Evolutionary conservation across 2,113 vertebrate genomes (phyloP), one percentile per base, ranked within the genome.

Genomic region (Meriones unguiculatus): DNA sequence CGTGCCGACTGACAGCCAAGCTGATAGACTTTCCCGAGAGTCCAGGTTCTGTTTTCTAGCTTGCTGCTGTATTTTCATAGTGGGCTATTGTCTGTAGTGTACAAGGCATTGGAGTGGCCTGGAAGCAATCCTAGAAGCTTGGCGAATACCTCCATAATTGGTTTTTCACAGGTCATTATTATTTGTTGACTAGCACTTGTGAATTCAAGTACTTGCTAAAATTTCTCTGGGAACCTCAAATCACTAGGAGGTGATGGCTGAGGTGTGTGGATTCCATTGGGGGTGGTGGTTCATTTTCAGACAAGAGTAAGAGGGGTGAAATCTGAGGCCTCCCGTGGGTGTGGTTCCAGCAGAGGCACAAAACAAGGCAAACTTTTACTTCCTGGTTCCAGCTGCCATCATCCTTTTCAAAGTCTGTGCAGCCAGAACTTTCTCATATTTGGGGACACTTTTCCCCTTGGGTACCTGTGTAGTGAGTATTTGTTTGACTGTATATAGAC

Each of bases 291-390:
- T 46, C 80, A 24, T 24, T 41, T 62, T 59, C 18, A 67, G 72
- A 70, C 73, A 54, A 0, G 2, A 1, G 7, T 12, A 6, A 50
- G 28, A 41, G 12, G 9, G 35, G 64, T n/a, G 32, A 12, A 76
- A 8, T 11, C 0, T 20, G 87, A 50, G 14, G 32, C 1, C 0
- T 35, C 17, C 0, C 0, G 0, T 1, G 13, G 0, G 0, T 57
- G 2, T 1, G 2, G 75, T 73, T 85, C 54, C 50, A 20, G 28
- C 35, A 5, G n/a, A 28, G 24, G 24, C 50, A 30, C 1, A 0
- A 17, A 59, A 20, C 24, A 25, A 54, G 22, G 32, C 0, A 9
- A 54, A 0, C 2, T 17, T 18, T 62, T 35, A 32, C 35, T 50
- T 41, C 75, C 88, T 22, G 7, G 7, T 35, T 24, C 28, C 24